Conservation (phyloP, 1,140 invertebrate genomes). For the Bombus polaris region DNA sequence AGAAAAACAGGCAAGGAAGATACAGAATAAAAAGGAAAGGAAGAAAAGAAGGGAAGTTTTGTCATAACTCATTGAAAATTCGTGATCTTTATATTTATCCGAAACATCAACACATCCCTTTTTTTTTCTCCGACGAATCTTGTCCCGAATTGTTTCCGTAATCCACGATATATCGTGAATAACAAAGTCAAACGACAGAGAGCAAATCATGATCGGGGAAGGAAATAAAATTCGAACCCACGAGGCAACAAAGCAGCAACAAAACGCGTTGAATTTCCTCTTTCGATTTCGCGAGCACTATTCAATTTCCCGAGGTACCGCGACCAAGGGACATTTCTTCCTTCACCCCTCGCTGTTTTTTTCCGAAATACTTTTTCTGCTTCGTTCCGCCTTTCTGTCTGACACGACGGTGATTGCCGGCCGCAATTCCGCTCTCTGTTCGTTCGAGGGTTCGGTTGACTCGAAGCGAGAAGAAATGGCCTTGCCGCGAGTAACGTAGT, state of each 20-base stretch:
- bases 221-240: slow-evolving; percentile 48
- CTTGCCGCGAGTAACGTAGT: slow-evolving; percentile 71
- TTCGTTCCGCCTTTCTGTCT: slow-evolving; percentile 26
- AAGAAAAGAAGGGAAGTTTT: background rate
- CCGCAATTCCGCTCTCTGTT: slow-evolving; percentile 59
- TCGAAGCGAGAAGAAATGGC: slow-evolving; percentile 66
- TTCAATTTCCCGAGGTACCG: slow-evolving; percentile 74
- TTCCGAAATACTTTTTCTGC: slow-evolving; percentile 41
- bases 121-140: background rate
- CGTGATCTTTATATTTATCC: no score
- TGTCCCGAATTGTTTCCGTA: background rate
- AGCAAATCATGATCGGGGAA: background rate
- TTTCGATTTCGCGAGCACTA: slow-evolving; percentile 74
- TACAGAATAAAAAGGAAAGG: background rate
- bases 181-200: background rate
- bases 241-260: slow-evolving; percentile 59
- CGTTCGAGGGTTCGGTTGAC: slow-evolving; percentile 48
- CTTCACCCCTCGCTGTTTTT: background rate
- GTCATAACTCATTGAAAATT: background rate
- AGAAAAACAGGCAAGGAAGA: no score
- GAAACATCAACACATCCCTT: background rate
- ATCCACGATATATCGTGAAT: background rate
- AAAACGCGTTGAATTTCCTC: slow-evolving; percentile 74
- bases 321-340: slow-evolving; percentile 59
- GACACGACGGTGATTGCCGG: slow-evolving; percentile 67